Percentiles rank a stretch among this genome's conserved stretches.
These are phyloP conservation scores for Rhadinocentrus ornatus DNA, from an alignment of 2,797 vertebrate species.

Conservation along the genomic window DNA sequence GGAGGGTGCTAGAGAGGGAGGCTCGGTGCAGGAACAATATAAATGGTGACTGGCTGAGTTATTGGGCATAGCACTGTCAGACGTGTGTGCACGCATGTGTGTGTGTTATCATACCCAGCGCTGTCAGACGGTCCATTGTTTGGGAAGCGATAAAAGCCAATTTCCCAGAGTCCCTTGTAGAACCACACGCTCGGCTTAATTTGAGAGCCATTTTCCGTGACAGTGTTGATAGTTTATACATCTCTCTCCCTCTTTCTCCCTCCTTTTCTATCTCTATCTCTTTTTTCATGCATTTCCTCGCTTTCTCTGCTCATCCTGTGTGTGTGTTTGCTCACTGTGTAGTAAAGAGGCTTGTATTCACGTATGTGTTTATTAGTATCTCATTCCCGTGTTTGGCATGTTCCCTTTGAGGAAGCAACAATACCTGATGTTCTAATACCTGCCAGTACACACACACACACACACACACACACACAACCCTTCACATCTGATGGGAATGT, in stretches of 20 bases:
- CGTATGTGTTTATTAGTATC: slow-evolving; percentile 85
- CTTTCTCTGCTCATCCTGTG: slow-evolving; percentile 55
- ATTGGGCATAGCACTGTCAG: slow-evolving; percentile 83
- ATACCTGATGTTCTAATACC: slow-evolving; percentile 84
- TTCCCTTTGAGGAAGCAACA: slow-evolving; percentile 82
- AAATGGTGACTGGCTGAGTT: slow-evolving; percentile 85
- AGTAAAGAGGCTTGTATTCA: slow-evolving; percentile 79
- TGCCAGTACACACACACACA: slow-evolving; percentile 60
- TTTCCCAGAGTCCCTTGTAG: slow-evolving; percentile 83
- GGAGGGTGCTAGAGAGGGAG: slow-evolving; percentile 56
- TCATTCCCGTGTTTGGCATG: slow-evolving; percentile 79
- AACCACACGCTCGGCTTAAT: slow-evolving; percentile 83
- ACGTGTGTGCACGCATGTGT: slow-evolving; percentile 49
- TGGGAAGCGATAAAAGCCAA: slow-evolving; percentile 86
- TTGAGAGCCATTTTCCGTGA: slow-evolving; percentile 86
- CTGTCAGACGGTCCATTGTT: slow-evolving; percentile 87
- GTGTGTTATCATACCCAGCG: slow-evolving; percentile 79
- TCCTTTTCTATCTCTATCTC: slow-evolving; percentile 42
- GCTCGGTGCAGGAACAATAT: slow-evolving; percentile 79
- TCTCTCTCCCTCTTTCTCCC: slow-evolving; percentile 73
- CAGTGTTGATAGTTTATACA: slow-evolving; percentile 87
- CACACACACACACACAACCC: slow-evolving; percentile 31
- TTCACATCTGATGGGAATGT: slow-evolving; percentile 67
- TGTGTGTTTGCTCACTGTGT: slow-evolving; percentile 58
- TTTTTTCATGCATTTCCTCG: slow-evolving; percentile 27